phyloP scores from a whole-genome alignment of 2,113 vertebrate species.

The Meleagris gallopavo region DNA sequence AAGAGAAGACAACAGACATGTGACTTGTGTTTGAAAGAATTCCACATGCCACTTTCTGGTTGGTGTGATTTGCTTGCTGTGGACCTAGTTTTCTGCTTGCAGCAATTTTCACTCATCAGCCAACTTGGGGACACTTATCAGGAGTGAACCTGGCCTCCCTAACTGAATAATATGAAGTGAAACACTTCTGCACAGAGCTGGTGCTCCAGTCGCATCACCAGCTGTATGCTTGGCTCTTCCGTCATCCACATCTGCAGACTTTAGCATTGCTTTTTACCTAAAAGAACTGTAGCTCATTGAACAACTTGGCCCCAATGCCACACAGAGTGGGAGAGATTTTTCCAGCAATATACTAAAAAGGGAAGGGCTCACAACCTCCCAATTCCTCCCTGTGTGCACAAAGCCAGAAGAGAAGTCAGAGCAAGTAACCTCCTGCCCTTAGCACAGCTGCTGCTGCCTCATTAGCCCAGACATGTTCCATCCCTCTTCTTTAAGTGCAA shows the following conservation, averaged over 20 bases:
- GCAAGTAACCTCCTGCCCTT: neutral
- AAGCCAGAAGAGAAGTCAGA: constrained; percentile 11
- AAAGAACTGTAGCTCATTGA: neutral
- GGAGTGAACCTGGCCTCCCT: neutral
- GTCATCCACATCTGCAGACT: neutral
- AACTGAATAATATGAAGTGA: neutral
- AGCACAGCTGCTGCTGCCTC: neutral
- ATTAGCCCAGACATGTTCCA: neutral
- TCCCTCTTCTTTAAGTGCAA: neutral
- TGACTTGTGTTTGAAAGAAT: neutral
- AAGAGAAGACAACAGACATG: neutral
- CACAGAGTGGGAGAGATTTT: neutral
- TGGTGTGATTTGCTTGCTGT: neutral
- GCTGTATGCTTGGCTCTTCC: neutral
- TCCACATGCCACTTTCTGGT: accelerated
- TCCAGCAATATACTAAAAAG: neutral
- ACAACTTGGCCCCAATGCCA: accelerated
- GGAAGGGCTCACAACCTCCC: neutral
- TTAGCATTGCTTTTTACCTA: neutral
- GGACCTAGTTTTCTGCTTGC: neutral
- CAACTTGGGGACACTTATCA: neutral
- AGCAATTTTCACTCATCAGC: neutral
- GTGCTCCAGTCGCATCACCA: neutral
- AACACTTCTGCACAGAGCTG: neutral
- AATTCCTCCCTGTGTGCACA: neutral